Evolutionary conservation across 2,888 invertebrate species (phyloP).

Genomic region (Ctena decussata): DNA sequence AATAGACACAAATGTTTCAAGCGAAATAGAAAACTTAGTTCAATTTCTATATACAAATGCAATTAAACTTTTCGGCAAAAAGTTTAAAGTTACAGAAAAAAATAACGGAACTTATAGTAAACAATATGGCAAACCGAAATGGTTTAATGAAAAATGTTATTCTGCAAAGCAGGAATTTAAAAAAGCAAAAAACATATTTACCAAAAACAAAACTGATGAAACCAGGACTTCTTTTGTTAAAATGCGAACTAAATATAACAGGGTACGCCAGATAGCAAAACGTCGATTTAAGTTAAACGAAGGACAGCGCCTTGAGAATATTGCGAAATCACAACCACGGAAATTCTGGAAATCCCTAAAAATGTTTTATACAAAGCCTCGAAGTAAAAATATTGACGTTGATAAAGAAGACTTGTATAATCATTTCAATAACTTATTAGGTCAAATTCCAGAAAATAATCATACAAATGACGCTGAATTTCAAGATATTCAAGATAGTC

Average conservation of each 20-base stretch:
- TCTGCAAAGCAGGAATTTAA: slow-evolving; percentile 4
- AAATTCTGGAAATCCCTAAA: slow-evolving; percentile 21
- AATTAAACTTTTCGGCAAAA: not conserved
- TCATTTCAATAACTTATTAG: slow-evolving; percentile 15
- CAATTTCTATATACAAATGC: not conserved
- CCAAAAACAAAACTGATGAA: slow-evolving; percentile 5
- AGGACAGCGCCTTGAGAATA: not conserved
- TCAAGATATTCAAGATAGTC: not conserved
- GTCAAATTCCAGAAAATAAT: not conserved
- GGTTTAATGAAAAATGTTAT: not conserved
- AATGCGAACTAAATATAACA: slow-evolving; percentile 8
- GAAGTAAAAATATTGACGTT: not conserved
- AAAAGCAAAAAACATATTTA: slow-evolving; percentile 20
- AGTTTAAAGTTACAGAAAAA: not conserved
- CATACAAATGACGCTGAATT: not conserved
- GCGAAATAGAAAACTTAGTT: not conserved
- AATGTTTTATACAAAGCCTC: not conserved
- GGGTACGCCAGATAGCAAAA: slow-evolving; percentile 3
- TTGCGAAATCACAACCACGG: slow-evolving; percentile 12
- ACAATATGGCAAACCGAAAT: not conserved
- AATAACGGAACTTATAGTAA: not conserved
- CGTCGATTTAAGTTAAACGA: not conserved
- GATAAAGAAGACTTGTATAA: not conserved
- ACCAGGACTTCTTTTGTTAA: not conserved
- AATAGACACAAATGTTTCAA: not conserved